These are phyloP conservation scores for Dasyprocta punctata DNA, from an alignment of 2,113 vertebrate genomes.

Conservation along the genomic window DNA sequence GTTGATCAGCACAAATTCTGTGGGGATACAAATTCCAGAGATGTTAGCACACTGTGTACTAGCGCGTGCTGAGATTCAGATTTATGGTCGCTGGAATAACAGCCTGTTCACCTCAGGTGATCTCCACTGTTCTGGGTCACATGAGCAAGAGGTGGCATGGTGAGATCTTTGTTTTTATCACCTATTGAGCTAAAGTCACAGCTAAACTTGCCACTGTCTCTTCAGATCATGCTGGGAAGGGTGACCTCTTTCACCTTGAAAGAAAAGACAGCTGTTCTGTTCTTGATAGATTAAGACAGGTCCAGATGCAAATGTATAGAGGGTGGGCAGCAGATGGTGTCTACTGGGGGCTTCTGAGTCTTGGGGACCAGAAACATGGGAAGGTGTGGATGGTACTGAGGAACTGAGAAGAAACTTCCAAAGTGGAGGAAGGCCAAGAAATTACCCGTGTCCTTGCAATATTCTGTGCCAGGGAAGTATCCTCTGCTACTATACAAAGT, in stretches of 20 bases:
- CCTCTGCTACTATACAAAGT: neutral
- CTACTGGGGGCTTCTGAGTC: neutral
- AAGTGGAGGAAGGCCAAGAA: neutral
- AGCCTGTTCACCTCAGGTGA: neutral
- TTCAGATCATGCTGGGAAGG: neutral
- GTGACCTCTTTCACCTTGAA: neutral
- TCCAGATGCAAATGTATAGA: neutral
- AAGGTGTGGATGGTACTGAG: too few species aligned
- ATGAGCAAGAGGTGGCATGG: rapidly evolving
- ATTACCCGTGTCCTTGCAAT: neutral
- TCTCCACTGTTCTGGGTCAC: neutral
- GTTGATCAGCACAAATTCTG: neutral
- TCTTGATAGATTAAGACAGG: neutral
- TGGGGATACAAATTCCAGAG: neutral
- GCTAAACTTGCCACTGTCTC: neutral
- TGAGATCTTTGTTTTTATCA: neutral
- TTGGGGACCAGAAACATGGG: neutral
- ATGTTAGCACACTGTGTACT: neutral
- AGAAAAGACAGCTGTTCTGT: neutral
- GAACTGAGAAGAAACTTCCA: neutral
- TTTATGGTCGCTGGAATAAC: neutral
- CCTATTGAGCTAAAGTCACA: neutral
- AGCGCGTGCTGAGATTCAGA: neutral
- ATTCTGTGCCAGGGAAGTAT: neutral
- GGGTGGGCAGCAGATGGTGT: neutral